phyloP scores from a whole-genome alignment of 2,888 invertebrate genomes.

The Drosophila leonis region DNA sequence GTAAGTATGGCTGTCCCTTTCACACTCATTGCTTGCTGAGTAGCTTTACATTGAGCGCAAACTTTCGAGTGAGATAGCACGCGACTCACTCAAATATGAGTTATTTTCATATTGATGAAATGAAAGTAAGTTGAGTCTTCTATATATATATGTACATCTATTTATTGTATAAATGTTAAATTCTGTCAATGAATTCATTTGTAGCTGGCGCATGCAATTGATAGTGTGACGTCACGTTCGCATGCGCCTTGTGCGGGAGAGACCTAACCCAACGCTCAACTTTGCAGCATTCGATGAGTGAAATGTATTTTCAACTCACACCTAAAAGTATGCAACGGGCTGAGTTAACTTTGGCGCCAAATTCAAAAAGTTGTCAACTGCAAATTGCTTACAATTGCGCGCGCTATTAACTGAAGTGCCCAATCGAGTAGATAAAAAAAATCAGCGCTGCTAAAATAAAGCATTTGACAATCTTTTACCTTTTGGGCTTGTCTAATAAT shows the following conservation, averaged over 20 bases:
- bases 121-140: not conserved
- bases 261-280: not conserved
- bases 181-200: not conserved
- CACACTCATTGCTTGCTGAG: not conserved
- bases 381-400: not conserved
- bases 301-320: not conserved
- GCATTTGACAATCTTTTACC: slow-evolving; percentile 8
- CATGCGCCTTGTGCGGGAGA: not conserved
- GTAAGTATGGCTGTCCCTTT: not conserved
- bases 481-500: slow-evolving; percentile 50
- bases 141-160: not conserved
- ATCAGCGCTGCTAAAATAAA: slow-evolving; percentile 35
- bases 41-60: not conserved
- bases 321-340: not conserved
- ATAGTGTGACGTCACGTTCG: not conserved
- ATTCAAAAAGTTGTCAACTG: not conserved
- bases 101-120: not conserved
- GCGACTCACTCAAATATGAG: not conserved
- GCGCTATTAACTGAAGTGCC: not conserved
- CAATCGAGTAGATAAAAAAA: slow-evolving; percentile 7
- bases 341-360: not conserved
- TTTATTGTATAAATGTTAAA: not conserved
- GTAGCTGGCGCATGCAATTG: not conserved
- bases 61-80: not conserved
- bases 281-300: rapidly evolving